These are phyloP conservation scores for Peromyscus attwateri DNA, from an alignment of 2,797 vertebrate species.

Conservation along the genomic window DNA sequence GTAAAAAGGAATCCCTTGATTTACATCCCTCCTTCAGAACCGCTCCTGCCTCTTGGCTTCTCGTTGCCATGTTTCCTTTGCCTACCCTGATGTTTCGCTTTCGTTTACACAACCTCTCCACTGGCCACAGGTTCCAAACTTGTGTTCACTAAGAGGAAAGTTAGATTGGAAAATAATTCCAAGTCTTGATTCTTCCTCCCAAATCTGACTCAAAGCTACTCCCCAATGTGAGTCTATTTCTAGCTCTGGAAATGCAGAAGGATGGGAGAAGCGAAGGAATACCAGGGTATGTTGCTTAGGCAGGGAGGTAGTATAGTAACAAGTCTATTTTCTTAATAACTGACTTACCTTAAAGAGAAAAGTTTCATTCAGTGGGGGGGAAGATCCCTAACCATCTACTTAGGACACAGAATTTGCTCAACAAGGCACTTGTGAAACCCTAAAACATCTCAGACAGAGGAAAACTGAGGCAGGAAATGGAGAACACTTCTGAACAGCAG, in stretches of 20 bases:
- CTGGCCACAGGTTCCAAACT: not conserved
- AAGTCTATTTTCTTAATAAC: not conserved
- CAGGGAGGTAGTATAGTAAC: not conserved
- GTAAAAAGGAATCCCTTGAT: slow-evolving; percentile 86
- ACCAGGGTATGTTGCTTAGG: not conserved
- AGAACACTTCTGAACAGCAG: not conserved
- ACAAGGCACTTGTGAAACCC: not conserved
- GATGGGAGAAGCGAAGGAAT: not conserved
- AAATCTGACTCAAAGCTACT: slow-evolving; percentile 30
- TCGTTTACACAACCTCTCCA: slow-evolving; percentile 37
- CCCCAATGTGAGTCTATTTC: not conserved
- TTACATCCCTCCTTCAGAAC: slow-evolving; percentile 92
- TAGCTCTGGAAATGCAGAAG: not conserved
- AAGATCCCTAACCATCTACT: not conserved
- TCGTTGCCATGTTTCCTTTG: slow-evolving; percentile 90
- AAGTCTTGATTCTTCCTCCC: not conserved
- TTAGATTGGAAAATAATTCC: slow-evolving; percentile 23
- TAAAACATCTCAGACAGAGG: not conserved
- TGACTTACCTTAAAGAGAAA: not conserved
- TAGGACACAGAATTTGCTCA: rapidly evolving
- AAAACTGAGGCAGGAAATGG: not conserved
- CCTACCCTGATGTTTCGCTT: slow-evolving; percentile 29
- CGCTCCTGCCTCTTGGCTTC: slow-evolving; percentile 89
- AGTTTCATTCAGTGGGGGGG: not conserved
- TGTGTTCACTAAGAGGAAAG: slow-evolving; percentile 12